phyloP scores from a whole-genome alignment of 1,140 invertebrate genomes.

The Drosophila parvula region DNA sequence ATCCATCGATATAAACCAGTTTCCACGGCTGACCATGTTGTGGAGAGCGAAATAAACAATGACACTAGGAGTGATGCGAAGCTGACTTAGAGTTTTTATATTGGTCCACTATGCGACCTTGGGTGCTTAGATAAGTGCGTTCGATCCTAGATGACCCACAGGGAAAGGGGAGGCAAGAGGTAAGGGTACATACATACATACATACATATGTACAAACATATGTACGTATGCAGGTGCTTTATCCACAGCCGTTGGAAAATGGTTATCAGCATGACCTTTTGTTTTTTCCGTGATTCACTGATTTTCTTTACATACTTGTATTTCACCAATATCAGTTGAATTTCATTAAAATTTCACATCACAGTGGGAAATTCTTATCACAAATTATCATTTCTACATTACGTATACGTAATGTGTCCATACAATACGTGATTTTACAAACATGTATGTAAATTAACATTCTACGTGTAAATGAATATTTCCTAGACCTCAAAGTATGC shows the following conservation, averaged over 20 bases:
- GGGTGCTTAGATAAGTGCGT: constrained; percentile 6
- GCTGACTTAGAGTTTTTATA: constrained; percentile 9
- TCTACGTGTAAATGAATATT: not conserved
- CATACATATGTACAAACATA: too few species aligned
- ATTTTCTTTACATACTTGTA: not conserved
- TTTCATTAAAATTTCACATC: not conserved
- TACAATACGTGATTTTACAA: not conserved
- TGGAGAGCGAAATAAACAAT: constrained; percentile 50
- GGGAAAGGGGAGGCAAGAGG: not conserved
- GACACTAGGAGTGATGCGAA: constrained; percentile 4
- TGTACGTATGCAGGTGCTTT: not conserved
- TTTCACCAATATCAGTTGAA: constrained; percentile 5
- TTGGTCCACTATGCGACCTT: constrained; percentile 27
- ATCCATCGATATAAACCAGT: constrained; percentile 50
- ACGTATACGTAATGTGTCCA: constrained; percentile 15
- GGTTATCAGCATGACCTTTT: constrained; percentile 7
- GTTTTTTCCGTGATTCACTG: not conserved
- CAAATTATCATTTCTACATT: not conserved
- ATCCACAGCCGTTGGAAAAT: constrained; percentile 4
- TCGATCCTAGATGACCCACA: not conserved
- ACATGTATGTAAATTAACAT: constrained; percentile 1
- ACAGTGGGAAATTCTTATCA: not conserved
- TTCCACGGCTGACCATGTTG: constrained; percentile 48
- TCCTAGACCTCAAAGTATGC: constrained; percentile 25
- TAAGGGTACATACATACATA: too few species aligned